Base-by-base conservation (phyloP, 2,797 vertebrate species). In the Serranus cabrilla region DNA sequence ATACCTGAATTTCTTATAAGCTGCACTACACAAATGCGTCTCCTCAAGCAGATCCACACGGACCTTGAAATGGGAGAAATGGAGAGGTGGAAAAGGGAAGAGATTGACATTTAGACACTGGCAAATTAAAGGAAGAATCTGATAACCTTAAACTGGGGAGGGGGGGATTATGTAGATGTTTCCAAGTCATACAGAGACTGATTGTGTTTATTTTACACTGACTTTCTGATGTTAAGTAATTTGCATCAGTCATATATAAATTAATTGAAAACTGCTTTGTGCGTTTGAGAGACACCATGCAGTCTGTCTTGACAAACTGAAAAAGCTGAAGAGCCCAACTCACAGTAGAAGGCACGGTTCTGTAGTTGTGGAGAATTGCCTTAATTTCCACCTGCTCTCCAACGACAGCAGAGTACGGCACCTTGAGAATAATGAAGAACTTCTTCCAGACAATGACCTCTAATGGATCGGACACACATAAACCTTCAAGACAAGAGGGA, bases 341-440 rank as follows among this genome's bases (percentile, higher is more conserved):
- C 60, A 96, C 96, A 50, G n/a, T 89, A 49, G 90, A 71, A 0
- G 1, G 0, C 2, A 78, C 0, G 0, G n/a, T 46, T 5, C 10
- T 45, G 77, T 95, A 93, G 90, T 98, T 98, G 93, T 97, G 95
- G 25, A 98, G 92, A 51, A 98, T 14, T 0, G 96, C 96, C 0
- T 96, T 96, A 62, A 98, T 85, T 88, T 98, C 97, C 74, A 98
- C 82, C 76, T 98, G 97, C 77, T 98, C 97, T 0, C 97, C 96
- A 39, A 94, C 94, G 56, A 98, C 96, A 5, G 95, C 96, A 0
- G 97, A 95, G 83, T 96, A 96, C 0, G 97, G 97, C n/a, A 98
- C 71, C 47, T 85, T 95, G 5, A 99, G 92, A 59, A 98, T 96
- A 0, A 98, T 91, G 82, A 97, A 99, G 91, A 99, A 97, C 0